Conservation (phyloP, 2,113 vertebrate genomes). For the Dasypus novemcinctus region DNA sequence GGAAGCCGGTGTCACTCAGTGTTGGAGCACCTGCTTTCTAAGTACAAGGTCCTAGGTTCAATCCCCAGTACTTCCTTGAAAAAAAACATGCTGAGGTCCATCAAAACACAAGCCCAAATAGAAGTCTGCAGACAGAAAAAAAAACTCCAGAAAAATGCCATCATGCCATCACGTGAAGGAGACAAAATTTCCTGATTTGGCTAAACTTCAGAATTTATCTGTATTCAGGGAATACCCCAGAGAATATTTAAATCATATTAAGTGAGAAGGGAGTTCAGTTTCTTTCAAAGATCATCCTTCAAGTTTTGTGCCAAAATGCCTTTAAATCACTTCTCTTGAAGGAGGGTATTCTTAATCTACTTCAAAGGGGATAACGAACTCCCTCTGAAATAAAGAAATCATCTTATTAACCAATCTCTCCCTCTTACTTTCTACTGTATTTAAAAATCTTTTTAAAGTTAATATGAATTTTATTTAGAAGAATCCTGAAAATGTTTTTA, state of each 20-base stretch:
- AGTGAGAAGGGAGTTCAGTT: not conserved
- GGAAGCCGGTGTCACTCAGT: no score
- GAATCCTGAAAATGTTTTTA: not conserved
- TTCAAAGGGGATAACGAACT: not conserved
- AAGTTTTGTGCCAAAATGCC: not conserved
- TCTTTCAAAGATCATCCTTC: not conserved
- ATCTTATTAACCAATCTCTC: not conserved
- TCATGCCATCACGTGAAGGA: not conserved
- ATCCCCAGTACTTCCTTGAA: no score
- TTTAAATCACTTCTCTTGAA: not conserved
- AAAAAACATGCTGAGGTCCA: no score
- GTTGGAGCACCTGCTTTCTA: no score
- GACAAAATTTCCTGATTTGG: not conserved
- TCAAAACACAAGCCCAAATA: not conserved
- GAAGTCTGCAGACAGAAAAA: not conserved
- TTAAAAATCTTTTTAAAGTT: not conserved
- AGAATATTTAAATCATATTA: not conserved
- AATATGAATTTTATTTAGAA: not conserved
- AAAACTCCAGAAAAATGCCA: not conserved
- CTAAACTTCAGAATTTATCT: not conserved
- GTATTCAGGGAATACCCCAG: not conserved
- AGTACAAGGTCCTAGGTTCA: no score
- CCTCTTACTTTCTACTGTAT: not conserved
- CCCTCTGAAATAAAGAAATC: not conserved
- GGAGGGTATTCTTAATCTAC: not conserved